Evolutionary conservation across 2,797 vertebrate species (phyloP).

Genomic region (Phalanger gymnotis): DNA sequence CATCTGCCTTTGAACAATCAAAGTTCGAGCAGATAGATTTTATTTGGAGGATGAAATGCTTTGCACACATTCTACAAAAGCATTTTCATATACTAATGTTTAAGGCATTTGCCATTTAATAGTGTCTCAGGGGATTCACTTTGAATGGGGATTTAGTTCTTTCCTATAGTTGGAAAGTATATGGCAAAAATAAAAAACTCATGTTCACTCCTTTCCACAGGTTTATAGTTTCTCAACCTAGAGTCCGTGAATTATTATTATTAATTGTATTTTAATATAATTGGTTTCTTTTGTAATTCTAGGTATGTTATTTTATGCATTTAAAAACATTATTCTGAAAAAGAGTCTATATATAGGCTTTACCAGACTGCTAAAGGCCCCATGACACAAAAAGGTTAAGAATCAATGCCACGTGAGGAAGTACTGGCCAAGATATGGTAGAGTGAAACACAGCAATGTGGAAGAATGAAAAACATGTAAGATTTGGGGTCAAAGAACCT

Average conservation of each 20-base stretch:
- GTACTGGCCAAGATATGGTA: background rate
- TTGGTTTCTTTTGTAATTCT: background rate
- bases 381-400: background rate
- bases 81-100: constrained; percentile 57
- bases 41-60: constrained; percentile 70
- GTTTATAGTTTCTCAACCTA: background rate
- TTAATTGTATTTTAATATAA: background rate
- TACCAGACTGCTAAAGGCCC: background rate
- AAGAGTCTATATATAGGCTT: background rate
- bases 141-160: constrained; percentile 49
- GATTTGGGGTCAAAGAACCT: background rate
- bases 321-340: background rate
- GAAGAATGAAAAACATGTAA: background rate
- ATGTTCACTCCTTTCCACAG: background rate
- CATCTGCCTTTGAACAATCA: constrained; percentile 73
- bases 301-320: background rate
- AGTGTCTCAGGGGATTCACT: background rate
- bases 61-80: constrained; percentile 66
- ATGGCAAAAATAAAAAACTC: constrained; percentile 61
- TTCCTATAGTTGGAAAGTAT: constrained; percentile 31
- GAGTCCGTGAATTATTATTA: background rate
- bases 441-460: background rate
- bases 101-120: constrained; percentile 31
- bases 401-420: background rate
- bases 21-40: constrained; percentile 70